phyloP scores from a whole-genome alignment of 53 echinoderm and acorn worm species.

The Holothuria scabra region DNA sequence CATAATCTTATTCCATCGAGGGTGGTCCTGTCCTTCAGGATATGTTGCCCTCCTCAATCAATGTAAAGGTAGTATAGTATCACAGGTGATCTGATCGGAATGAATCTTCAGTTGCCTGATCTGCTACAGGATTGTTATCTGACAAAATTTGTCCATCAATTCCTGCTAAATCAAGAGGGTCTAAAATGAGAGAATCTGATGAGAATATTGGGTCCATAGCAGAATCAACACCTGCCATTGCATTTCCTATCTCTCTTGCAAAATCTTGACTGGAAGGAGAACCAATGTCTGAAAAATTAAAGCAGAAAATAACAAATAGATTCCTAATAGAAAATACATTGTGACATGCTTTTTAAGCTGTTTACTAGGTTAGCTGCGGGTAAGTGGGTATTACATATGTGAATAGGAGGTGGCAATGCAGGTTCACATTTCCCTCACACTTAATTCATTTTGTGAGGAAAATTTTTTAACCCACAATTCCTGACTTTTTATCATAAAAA shows the following conservation, averaged over 20 bases:
- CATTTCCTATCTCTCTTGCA: constrained; percentile 91
- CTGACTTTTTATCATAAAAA: no score
- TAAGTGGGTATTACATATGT: no score
- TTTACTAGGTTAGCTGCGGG: no score
- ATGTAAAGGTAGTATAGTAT: background rate
- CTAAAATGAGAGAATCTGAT: constrained; percentile 75
- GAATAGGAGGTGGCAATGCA: no score
- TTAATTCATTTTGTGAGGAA: no score
- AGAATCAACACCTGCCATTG: constrained; percentile 89
- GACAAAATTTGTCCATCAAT: constrained; percentile 95
- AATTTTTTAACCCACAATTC: no score
- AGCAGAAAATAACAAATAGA: background rate
- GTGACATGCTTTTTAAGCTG: no score
- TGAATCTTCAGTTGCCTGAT: constrained; percentile 96
- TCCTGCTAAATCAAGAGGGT: constrained; percentile 86
- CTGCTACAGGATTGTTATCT: constrained; percentile 91
- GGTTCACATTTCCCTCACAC: no score
- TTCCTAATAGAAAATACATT: no score
- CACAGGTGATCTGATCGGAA: constrained; percentile 84
- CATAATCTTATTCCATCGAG: no score
- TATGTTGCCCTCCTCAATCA: no score
- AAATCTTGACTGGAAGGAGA: constrained; percentile 65
- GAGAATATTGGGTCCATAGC: constrained; percentile 79
- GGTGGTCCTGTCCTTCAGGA: no score
- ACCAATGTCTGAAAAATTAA: constrained; percentile 10